Evolutionary conservation across 1,140 invertebrate species (phyloP), one percentile per base, ranked within the genome.

Genomic region (Neodiprion pinetum): DNA sequence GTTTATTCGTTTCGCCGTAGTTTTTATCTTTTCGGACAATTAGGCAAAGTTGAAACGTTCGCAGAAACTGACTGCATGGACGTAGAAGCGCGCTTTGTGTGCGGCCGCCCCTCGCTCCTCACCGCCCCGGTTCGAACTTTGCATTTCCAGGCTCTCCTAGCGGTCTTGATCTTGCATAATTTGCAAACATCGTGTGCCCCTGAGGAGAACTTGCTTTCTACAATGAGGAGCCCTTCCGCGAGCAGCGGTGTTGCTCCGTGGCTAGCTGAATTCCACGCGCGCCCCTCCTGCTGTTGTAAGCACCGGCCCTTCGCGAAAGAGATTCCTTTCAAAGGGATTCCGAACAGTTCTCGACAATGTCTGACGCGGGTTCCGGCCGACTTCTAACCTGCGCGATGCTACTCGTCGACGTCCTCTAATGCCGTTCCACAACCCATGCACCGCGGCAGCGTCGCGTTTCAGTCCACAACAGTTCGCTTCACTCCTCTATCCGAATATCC

Each of bases 261-360:
- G 53, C 11, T 14, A 12, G 53, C n/a, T 61, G 8, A 61, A 61
- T 61, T 61, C 53, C 53, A 17, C 28, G 28, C 2, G 28, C 5
- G n/a, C 11, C 9, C 53, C 53, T 12, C 53, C 11, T 61, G 53
- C 53, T 9, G 53, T 4, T 8, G 5, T 61, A 61, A 9, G 53
- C 11, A 61, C 4, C 53, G 5, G 5, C 3, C 11, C 53, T 61
- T 61, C 53, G 5, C 11, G 11, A 61, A 9, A 40, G 1, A 61
- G 53, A 9, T 61, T 61, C 11, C 53, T 61, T 61, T 61, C 53
- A 61, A 61, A 61, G 53, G 53, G 53, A 61, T 61, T 61, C 53
- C 53, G n/a, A 61, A 61, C 53, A 17, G 53, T 61, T 61, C 11
- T 61, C n/a, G 53, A 61, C n/a, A 12, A 61, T 61, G 4, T 17